Percentiles rank a stretch among this genome's conserved stretches.
phyloP scores from a whole-genome alignment of 2,888 invertebrate species.

The Myopa testacea region DNA sequence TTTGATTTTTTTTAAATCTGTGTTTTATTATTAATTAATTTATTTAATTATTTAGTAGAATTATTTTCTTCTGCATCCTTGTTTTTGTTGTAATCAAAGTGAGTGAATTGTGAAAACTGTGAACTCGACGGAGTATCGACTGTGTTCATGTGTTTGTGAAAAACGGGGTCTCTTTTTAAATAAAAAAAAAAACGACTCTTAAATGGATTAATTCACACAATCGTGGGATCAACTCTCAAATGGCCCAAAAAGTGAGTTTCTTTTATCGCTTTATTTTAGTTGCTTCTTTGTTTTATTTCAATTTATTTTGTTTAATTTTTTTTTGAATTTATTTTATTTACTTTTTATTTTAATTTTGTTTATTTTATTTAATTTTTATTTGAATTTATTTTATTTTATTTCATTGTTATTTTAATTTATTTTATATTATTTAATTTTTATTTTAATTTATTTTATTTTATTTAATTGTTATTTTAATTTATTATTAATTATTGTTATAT shows the following conservation, averaged over 20 bases:
- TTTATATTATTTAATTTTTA: neutral
- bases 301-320: neutral
- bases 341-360: neutral
- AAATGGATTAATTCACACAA: conserved; percentile 31
- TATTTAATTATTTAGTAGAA: too few species aligned
- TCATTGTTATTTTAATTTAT: neutral
- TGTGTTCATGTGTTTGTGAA: conserved; percentile 9
- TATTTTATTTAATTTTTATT: neutral
- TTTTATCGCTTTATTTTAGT: neutral
- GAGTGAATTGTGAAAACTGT: too few species aligned
- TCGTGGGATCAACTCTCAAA: conserved; percentile 49
- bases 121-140: too few species aligned
- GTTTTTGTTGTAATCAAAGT: too few species aligned
- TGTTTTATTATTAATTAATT: too few species aligned
- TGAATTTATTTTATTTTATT: neutral
- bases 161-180: neutral
- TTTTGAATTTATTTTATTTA: too few species aligned
- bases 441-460: neutral
- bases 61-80: too few species aligned
- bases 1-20: too few species aligned
- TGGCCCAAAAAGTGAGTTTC: conserved; percentile 49
- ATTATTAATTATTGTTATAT: neutral
- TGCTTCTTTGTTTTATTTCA: neutral
- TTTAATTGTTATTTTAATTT: neutral
- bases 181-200: conserved; percentile 9